Evolutionary conservation across 2,113 vertebrate species (phyloP).

Genomic region (Balaenoptera acutorostrata): DNA sequence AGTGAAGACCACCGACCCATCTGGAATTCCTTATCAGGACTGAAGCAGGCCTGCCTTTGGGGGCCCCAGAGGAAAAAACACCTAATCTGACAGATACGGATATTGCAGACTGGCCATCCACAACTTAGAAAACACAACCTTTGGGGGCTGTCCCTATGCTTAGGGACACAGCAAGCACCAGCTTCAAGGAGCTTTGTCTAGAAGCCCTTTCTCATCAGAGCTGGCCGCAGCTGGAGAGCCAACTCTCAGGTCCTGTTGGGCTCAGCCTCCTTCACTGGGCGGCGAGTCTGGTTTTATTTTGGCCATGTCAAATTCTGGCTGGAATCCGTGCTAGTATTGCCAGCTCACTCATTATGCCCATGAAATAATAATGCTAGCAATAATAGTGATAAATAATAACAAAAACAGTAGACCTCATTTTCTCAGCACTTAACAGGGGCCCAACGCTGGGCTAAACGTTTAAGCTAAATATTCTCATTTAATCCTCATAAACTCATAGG

Average conservation of each 20-base stretch:
- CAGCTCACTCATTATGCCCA: not conserved
- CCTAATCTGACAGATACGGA: not conserved
- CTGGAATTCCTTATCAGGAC: not conserved
- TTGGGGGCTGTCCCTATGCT: not conserved
- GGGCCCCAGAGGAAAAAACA: not conserved
- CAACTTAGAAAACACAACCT: not conserved
- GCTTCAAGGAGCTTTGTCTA: not conserved
- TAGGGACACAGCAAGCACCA: not conserved
- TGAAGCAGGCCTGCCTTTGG: not conserved
- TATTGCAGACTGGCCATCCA: not conserved
- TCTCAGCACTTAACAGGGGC: not conserved
- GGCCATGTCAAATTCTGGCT: not conserved
- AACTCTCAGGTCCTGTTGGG: rapidly evolving
- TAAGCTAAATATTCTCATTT: not conserved
- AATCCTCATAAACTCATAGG: not conserved
- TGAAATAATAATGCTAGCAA: not conserved
- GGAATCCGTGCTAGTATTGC: not conserved
- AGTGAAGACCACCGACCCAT: not conserved
- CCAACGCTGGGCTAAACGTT: not conserved
- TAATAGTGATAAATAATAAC: not conserved
- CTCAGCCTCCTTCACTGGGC: not conserved
- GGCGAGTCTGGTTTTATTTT: not conserved
- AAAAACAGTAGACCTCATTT: not conserved
- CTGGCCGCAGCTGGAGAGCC: not conserved
- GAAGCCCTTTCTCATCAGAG: not conserved